Evolutionary conservation across 2,888 invertebrate genomes (phyloP).

Genomic region (Epinotia bilunana): DNA sequence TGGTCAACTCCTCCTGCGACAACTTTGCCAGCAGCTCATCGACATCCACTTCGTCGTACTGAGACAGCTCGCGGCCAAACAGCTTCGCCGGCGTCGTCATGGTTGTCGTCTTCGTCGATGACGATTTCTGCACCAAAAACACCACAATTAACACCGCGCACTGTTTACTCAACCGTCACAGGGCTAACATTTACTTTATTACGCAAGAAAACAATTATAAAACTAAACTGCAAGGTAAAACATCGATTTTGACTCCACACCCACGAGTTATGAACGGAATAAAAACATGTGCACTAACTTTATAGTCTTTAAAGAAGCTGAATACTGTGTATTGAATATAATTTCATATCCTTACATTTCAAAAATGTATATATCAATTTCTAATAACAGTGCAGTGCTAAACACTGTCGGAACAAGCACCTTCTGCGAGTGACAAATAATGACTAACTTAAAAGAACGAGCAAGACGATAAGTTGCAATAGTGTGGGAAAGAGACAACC

Average conservation of each 20-base stretch:
- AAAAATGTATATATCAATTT: constrained; percentile 47
- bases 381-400: constrained; percentile 48
- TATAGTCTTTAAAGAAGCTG: neutral
- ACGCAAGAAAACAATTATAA: constrained; percentile 53
- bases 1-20: constrained; percentile 97
- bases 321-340: neutral
- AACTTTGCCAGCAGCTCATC: constrained; percentile 97
- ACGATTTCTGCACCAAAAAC: constrained; percentile 89
- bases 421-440: constrained; percentile 68
- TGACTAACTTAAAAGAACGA: constrained; percentile 63
- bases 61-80: constrained; percentile 94
- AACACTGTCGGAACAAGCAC: constrained; percentile 59
- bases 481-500: constrained; percentile 59
- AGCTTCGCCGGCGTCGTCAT: constrained; percentile 96
- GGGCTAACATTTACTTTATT: constrained; percentile 48
- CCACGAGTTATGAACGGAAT: constrained; percentile 61
- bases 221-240: constrained; percentile 64
- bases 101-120: constrained; percentile 94
- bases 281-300: neutral
- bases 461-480: constrained; percentile 46
- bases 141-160: constrained; percentile 55
- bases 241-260: constrained; percentile 67
- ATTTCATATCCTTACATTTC: constrained; percentile 57
- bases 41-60: constrained; percentile 97
- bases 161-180: constrained; percentile 52